Evolutionary conservation across 2,113 vertebrate genomes (phyloP), one percentile per base, ranked within the genome.

Genomic region (Seriola aureovittata): DNA sequence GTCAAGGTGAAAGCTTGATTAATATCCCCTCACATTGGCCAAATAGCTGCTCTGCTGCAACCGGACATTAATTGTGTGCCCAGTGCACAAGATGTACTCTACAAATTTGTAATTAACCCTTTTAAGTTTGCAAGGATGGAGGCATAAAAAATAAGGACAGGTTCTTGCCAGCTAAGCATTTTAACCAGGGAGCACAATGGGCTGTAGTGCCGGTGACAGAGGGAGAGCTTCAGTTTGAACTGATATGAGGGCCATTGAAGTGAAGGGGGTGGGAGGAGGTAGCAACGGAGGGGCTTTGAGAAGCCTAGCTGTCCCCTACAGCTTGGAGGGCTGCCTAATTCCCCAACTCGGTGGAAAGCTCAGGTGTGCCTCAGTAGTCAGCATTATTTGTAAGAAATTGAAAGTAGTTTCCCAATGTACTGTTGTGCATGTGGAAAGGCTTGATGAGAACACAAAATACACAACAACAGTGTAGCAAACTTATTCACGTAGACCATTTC

Each of bases 1-100:
- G 77, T 89, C 85, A 90, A 92, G 86, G 82, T 92, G 87, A 92
- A 89, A 83, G 75, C 81, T 68, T 89, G 86, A 92, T 92, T 90
- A 84, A 92, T 86, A 83, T 78, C 68, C 78, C 21, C 69, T 73
- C 79, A 71, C 69, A 34, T 4, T 38, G 63, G 36, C 84, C 84
- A 85, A 69, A 86, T 78, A 65, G 55, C 78, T 60, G 77, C 74
- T 59, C 71, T 21, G 66, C 78, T 80, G 74, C 82, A 66, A 68
- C 36, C 29, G 52, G 21, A 68, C 52, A 71, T 85, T 71, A 82
- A 89, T 59, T 80, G 75, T 77, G 52, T 82, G 69, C 23, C 74
- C 19, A 19, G 48, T 70, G 66, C 36, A 81, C 76, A 82, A 57
- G 64, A 62, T 54, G 68, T 64, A 12, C 76, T 67, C 38, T 16